phyloP scores from a whole-genome alignment of 2,113 vertebrate genomes.

The Artemisiospiza belli region DNA sequence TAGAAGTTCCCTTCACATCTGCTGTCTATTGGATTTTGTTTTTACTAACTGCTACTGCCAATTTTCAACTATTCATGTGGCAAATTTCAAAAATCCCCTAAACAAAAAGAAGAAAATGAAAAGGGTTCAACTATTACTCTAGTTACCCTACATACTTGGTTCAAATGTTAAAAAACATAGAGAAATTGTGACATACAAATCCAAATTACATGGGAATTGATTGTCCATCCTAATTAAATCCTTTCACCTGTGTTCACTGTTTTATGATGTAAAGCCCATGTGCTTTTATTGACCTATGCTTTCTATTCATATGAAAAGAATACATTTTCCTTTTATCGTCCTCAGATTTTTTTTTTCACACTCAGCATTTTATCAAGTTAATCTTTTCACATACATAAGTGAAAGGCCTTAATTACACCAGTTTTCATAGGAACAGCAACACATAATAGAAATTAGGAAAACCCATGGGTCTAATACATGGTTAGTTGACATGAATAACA shows the following conservation, averaged over 20 bases:
- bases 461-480: not conserved
- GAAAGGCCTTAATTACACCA: not conserved
- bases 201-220: not conserved
- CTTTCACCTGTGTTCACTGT: not conserved
- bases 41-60: conserved; percentile 23
- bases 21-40: not conserved
- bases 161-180: not conserved
- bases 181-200: not conserved
- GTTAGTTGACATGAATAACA: not conserved
- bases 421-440: not conserved
- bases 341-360: not conserved
- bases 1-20: not conserved
- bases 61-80: conserved; percentile 46
- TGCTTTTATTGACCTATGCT: not conserved
- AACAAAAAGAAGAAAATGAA: not conserved
- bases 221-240: not conserved
- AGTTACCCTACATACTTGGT: not conserved
- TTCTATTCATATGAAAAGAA: not conserved
- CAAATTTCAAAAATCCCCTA: not conserved
- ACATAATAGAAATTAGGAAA: not conserved
- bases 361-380: not conserved
- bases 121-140: conserved; percentile 2
- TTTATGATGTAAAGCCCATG: not conserved
- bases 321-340: not conserved
- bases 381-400: not conserved